phyloP scores from a whole-genome alignment of 2,888 invertebrate species.

The Volucella zonaria region DNA sequence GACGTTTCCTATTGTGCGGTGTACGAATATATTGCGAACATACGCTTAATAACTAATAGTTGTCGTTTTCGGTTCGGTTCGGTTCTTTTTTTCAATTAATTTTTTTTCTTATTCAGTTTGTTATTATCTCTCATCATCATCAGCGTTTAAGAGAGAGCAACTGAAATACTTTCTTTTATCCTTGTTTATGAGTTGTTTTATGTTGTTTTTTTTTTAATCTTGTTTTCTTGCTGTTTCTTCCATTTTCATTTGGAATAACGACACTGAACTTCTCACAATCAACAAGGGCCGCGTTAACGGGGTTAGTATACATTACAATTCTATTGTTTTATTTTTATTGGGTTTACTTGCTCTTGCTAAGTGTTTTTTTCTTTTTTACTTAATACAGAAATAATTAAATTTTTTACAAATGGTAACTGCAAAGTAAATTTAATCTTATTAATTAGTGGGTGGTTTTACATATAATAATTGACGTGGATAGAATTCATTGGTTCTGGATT shows the following conservation, averaged over 20 bases:
- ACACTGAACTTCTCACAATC: conserved; percentile 63
- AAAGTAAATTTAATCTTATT: no score
- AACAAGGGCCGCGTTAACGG: conserved; percentile 73
- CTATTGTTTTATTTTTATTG: conserved; percentile 16
- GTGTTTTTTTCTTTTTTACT: neutral
- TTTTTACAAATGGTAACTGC: neutral
- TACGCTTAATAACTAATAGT: conserved; percentile 4
- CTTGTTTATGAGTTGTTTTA: conserved; percentile 44
- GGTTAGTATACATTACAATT: conserved; percentile 57
- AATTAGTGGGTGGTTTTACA: no score
- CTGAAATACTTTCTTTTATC: conserved; percentile 61
- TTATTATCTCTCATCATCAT: conserved; percentile 65
- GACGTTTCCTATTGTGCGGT: conserved; percentile 49
- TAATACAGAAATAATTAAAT: neutral
- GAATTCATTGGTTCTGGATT: no score
- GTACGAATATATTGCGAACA: conserved; percentile 36
- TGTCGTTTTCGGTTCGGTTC: conserved; percentile 18
- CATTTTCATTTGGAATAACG: conserved; percentile 69
- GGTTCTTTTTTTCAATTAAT: conserved; percentile 33
- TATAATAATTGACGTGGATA: no score
- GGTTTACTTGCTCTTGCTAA: neutral
- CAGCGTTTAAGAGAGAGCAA: conserved; percentile 69
- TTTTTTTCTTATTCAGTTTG: conserved; percentile 10
- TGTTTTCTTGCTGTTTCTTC: conserved; percentile 59
- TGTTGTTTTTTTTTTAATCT: conserved; percentile 50